Percentiles rank a stretch among this genome's conserved stretches.
Evolutionary conservation across 2,888 invertebrate species (phyloP).

Genomic region (Sesia bembeciformis): DNA sequence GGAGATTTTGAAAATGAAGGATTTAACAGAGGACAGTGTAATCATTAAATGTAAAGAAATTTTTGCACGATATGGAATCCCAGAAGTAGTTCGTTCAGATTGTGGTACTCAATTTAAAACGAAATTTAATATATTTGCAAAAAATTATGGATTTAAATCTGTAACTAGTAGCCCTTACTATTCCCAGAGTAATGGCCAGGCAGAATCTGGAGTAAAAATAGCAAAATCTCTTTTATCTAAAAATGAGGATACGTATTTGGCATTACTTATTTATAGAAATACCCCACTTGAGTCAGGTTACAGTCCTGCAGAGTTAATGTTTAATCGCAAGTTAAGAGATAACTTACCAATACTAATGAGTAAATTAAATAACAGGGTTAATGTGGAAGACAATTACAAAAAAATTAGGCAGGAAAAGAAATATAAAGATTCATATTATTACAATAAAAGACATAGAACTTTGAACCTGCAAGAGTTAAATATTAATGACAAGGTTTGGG

Average conservation of each 20-base stretch:
- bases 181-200: conserved; percentile 4
- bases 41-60: conserved; percentile 1
- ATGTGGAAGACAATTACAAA: no score
- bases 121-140: conserved; percentile 4
- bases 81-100: conserved; percentile 4
- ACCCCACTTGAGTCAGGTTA: neutral
- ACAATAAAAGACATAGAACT: no score
- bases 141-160: neutral
- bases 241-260: conserved; percentile 2
- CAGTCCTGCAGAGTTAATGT: conserved; percentile 3
- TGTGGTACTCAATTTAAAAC: conserved; percentile 4
- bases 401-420: no score
- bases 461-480: no score
- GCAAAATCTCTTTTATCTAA: neutral
- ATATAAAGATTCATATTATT: no score
- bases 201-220: conserved; percentile 4
- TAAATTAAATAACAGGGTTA: no score
- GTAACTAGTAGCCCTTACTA: conserved; percentile 5
- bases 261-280: neutral
- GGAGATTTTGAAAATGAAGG: conserved; percentile 1
- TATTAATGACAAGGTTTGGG: no score
- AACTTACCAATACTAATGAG: no score
- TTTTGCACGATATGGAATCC: conserved; percentile 4
- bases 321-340: neutral
- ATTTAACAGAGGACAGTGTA: conserved; percentile 1